Base-by-base conservation (phyloP, 2,888 invertebrate genomes). In the Liodrosophila aerea region DNA sequence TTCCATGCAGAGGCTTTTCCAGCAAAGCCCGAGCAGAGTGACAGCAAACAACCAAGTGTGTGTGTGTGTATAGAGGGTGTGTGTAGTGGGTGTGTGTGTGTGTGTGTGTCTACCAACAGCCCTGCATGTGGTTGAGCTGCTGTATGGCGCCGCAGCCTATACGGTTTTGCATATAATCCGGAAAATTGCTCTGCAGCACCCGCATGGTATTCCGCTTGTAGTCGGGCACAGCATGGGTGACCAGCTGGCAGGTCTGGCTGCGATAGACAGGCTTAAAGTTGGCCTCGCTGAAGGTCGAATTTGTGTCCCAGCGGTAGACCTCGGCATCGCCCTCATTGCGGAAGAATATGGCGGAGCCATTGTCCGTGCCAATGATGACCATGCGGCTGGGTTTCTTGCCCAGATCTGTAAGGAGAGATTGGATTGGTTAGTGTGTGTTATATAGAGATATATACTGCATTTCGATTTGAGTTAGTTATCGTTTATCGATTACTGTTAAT, bases 121-220 rank as follows among this genome's bases (percentile, higher is more conserved):
- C 89, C 53, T 89, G 89, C 89, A 89, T 89, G 56, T 87, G 68
- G 40, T 85, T 87, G 37, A 92, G 86, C 44, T 92, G 91, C 77
- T 93, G 93, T 33, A 92, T 90, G 34, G 92, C 92, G 1, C 93
- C 93, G 75, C 93, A 93, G 16, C 93, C 93, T 33, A 93, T 92
- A 13, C 91, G 92, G 65, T 92, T 92, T 64, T 92, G 91, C 86
- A 93, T 91, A 75, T 91, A 94, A 88, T 93, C 93, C 1, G 92
- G 92, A 87, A 93, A 93, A 87, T 93, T 93, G 73, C 93, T 93
- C 80, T 93, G 92, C 60, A 93, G 84, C 0, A 92, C 91, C 45
- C 93, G 90, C 91, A 93, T 92, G 49, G 91, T 89, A 41, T 91
- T 91, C 39, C 91, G 90, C 68, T 90, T 91, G 77, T 91, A 91